Conservation (phyloP, 2,797 vertebrate species). For the Hydrolagus colliei region DNA sequence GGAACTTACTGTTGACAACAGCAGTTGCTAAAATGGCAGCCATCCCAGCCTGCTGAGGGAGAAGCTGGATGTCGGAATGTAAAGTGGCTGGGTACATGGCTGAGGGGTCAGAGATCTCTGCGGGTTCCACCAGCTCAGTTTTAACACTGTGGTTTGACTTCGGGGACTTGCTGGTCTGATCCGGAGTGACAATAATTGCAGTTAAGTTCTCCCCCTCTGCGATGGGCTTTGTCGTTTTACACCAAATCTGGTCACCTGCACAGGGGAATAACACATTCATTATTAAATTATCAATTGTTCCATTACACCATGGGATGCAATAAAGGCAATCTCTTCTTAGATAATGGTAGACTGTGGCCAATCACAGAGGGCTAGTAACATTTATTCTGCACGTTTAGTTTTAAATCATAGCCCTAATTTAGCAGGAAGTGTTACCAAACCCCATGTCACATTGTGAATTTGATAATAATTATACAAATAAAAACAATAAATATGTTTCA, state of each 20-base stretch:
- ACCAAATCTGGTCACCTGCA: constrained; percentile 75
- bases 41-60: constrained; percentile 95
- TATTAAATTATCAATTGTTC: not conserved
- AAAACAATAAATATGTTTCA: too few species aligned
- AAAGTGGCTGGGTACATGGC: constrained; percentile 47
- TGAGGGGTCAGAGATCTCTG: not conserved
- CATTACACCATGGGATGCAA: not conserved
- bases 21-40: constrained; percentile 90
- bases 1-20: constrained; percentile 84
- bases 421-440: too few species aligned
- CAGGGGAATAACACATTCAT: not conserved
- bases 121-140: constrained; percentile 49
- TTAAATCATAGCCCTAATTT: not conserved
- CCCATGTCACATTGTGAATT: too few species aligned
- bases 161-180: constrained; percentile 44
- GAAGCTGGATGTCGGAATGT: constrained; percentile 81
- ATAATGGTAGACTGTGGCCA: not conserved
- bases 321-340: not conserved
- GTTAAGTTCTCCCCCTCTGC: constrained; percentile 54
- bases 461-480: too few species aligned
- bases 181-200: constrained; percentile 49
- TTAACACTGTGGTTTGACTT: constrained; percentile 53
- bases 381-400: not conserved
- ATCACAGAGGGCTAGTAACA: too few species aligned
- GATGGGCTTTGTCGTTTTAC: constrained; percentile 66